These are phyloP conservation scores for Proisotoma minuta DNA, from an alignment of 2,888 invertebrate species.

Conservation along the genomic window DNA sequence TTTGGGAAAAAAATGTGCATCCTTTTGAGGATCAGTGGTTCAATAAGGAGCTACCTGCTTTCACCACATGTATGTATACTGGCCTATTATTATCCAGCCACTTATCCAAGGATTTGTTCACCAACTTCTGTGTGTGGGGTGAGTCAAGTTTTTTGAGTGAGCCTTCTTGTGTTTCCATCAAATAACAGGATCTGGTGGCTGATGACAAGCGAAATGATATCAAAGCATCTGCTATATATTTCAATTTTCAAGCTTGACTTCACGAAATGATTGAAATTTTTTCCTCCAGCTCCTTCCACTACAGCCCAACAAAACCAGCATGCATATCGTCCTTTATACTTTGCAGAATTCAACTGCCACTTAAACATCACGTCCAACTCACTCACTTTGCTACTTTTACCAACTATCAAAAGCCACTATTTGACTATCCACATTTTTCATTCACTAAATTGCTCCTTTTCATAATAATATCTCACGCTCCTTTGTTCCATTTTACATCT, in stretches of 20 bases:
- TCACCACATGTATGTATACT: too few species aligned
- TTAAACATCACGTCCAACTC: background rate
- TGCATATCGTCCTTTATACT: background rate
- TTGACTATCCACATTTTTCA: background rate
- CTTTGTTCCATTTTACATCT: too few species aligned
- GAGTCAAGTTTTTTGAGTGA: background rate
- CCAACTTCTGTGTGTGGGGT: too few species aligned
- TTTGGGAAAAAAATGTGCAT: too few species aligned
- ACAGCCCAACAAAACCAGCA: background rate
- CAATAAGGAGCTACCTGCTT: too few species aligned
- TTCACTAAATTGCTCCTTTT: slow-evolving; percentile 1
- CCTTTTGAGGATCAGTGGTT: too few species aligned
- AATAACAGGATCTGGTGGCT: slow-evolving; percentile 48
- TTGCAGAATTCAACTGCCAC: slow-evolving; percentile 2
- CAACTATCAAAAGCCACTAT: background rate
- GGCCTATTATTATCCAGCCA: too few species aligned
- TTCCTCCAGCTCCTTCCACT: slow-evolving; percentile 35
- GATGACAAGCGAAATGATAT: slow-evolving; percentile 49
- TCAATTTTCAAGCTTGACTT: slow-evolving; percentile 49
- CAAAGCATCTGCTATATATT: slow-evolving; percentile 49
- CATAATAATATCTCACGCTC: background rate
- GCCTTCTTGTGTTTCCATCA: slow-evolving; percentile 39
- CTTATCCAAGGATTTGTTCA: too few species aligned
- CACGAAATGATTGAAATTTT: slow-evolving; percentile 49
- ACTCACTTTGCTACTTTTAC: background rate